phyloP scores from a whole-genome alignment of 1,140 invertebrate species.

The Parapsyche elsis region DNA sequence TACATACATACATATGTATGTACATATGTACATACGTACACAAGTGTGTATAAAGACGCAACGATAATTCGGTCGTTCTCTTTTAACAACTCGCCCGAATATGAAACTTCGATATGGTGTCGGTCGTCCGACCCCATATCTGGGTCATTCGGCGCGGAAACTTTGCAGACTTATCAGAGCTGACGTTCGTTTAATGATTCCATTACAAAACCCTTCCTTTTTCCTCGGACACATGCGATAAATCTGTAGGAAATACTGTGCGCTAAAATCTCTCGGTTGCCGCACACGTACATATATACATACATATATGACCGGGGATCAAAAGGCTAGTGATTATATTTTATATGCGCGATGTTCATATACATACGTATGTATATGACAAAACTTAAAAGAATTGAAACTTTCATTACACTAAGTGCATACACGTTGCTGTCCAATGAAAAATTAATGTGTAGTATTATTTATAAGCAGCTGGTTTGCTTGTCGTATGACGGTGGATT shows the following conservation, averaged over 20 bases:
- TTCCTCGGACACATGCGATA: constrained; percentile 1
- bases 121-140: neutral
- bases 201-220: neutral
- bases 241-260: neutral
- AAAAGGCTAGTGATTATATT: neutral
- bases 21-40: neutral
- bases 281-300: neutral
- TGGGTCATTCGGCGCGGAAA: neutral
- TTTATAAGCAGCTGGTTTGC: no score
- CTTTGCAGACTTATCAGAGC: neutral
- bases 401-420: no score
- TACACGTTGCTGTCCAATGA: no score
- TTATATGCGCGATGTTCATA: no score
- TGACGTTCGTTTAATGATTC: constrained; percentile 20
- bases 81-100: constrained; percentile 18
- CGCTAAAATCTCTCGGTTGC: neutral
- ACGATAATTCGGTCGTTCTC: neutral
- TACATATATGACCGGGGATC: neutral
- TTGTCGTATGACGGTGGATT: no score
- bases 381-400: no score
- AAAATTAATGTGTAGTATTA: no score
- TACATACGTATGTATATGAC: no score
- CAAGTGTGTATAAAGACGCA: neutral
- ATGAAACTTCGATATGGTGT: constrained; percentile 8
- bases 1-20: neutral